Conservation (phyloP, 2,888 invertebrate genomes). For the Eupithecia inturbata region DNA sequence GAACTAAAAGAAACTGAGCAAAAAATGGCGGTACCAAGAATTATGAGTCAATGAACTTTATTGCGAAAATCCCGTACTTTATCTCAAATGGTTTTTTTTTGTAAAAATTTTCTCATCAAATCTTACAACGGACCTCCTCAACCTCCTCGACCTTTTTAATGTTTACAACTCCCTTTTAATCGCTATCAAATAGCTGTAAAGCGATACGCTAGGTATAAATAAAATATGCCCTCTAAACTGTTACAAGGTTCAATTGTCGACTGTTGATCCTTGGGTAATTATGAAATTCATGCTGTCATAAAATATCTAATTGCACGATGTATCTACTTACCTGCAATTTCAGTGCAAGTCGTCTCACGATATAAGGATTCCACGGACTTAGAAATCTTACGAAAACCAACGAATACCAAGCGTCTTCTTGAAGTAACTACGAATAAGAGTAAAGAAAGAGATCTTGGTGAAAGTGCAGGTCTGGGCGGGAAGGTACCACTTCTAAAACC, state of each 20-base stretch:
- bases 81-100: background rate
- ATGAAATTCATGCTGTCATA: slow-evolving; percentile 29
- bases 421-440: background rate
- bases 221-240: slow-evolving; percentile 28
- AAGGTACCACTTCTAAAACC: background rate
- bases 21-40: slow-evolving; percentile 2
- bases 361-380: background rate
- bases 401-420: background rate
- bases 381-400: background rate
- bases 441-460: background rate
- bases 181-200: slow-evolving; percentile 15
- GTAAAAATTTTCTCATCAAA: too few relatives aligned
- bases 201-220: slow-evolving; percentile 30
- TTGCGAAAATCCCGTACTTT: background rate
- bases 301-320: slow-evolving; percentile 23
- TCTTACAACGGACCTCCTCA: background rate
- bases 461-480: background rate
- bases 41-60: slow-evolving; percentile 6
- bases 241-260: slow-evolving; percentile 32
- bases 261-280: slow-evolving; percentile 34
- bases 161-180: background rate
- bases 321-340: slow-evolving; percentile 15
- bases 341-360: background rate
- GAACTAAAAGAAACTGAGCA: slow-evolving; percentile 8
- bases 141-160: background rate